These are phyloP conservation scores for Oxycera nigricornis DNA, from an alignment of 2,888 invertebrate genomes.

Conservation along the genomic window DNA sequence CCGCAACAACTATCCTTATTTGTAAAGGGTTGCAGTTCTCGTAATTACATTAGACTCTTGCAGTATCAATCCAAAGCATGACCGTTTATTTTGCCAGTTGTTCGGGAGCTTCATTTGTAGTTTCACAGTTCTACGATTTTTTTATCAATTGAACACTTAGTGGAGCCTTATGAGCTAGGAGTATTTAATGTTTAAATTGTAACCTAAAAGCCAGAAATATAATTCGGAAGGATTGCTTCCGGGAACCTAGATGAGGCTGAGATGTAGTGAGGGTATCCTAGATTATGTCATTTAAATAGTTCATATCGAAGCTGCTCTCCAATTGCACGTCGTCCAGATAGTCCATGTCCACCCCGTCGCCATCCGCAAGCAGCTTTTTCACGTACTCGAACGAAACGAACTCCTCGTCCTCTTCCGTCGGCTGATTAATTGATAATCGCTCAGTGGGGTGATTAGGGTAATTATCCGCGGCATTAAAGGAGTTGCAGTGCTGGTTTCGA, in stretches of 20 bases:
- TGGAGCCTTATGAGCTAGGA: too few relatives aligned
- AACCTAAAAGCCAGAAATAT: too few relatives aligned
- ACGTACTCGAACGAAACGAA: conserved; percentile 62
- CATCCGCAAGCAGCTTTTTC: conserved; percentile 59
- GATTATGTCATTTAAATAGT: conserved; percentile 56
- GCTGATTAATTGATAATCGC: conserved; percentile 41
- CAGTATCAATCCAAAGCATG: neutral
- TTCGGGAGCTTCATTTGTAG: too few relatives aligned
- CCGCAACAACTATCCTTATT: neutral
- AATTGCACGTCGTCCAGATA: conserved; percentile 49
- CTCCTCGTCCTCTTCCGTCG: conserved; percentile 50
- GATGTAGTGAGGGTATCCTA: conserved; percentile 49
- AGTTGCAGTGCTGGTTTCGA: conserved; percentile 7
- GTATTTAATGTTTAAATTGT: too few relatives aligned
- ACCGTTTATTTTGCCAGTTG: too few relatives aligned
- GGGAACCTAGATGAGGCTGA: too few relatives aligned
- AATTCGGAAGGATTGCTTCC: too few relatives aligned
- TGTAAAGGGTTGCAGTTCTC: neutral
- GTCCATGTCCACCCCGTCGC: conserved; percentile 41
- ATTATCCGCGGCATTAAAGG: conserved; percentile 21
- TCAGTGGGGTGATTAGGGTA: conserved; percentile 38
- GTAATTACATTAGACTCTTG: neutral
- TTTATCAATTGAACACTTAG: too few relatives aligned
- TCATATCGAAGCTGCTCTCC: conserved; percentile 58
- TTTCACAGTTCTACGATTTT: too few relatives aligned